Percentiles rank a stretch among this genome's conserved stretches.
These are phyloP conservation scores for Cyclura pinguis DNA, from an alignment of 2,797 vertebrate species.

Conservation along the genomic window DNA sequence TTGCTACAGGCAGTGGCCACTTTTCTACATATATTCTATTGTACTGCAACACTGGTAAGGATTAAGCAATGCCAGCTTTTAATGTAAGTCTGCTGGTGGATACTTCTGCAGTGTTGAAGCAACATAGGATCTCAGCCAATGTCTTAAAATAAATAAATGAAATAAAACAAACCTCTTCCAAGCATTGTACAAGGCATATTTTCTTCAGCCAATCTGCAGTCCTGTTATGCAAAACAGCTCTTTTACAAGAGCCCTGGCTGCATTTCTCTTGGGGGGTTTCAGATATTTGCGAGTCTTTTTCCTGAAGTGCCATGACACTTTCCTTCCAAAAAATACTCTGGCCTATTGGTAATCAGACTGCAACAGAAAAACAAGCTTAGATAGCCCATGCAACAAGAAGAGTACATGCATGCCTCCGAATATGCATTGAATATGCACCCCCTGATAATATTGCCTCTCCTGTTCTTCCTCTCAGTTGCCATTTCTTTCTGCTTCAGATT, in stretches of 20 bases:
- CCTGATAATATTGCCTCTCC: not conserved
- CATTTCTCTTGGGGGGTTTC: not conserved
- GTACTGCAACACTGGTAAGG: too few relatives aligned
- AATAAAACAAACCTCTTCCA: too few relatives aligned
- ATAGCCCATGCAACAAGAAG: not conserved
- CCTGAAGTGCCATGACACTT: not conserved
- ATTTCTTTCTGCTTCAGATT: not conserved
- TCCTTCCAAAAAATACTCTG: too few relatives aligned
- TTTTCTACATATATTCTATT: too few relatives aligned
- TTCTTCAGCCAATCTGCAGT: not conserved
- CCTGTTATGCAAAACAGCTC: not conserved
- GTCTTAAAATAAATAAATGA: too few relatives aligned
- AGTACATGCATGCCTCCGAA: not conserved
- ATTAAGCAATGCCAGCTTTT: too few relatives aligned
- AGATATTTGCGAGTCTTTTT: not conserved
- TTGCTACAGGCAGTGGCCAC: too few relatives aligned
- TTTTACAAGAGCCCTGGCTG: not conserved
- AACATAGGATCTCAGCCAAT: not conserved
- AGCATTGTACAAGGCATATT: not conserved
- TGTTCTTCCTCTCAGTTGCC: not conserved
- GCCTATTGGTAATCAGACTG: too few relatives aligned
- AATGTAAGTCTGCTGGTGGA: too few relatives aligned
- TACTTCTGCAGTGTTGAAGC: too few relatives aligned
- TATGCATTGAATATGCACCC: not conserved
- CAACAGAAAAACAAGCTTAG: not conserved